Percentiles rank a stretch among this genome's conserved stretches.
These are phyloP conservation scores for Ataeniobius toweri DNA, from an alignment of 2,797 vertebrate species.

Conservation along the genomic window DNA sequence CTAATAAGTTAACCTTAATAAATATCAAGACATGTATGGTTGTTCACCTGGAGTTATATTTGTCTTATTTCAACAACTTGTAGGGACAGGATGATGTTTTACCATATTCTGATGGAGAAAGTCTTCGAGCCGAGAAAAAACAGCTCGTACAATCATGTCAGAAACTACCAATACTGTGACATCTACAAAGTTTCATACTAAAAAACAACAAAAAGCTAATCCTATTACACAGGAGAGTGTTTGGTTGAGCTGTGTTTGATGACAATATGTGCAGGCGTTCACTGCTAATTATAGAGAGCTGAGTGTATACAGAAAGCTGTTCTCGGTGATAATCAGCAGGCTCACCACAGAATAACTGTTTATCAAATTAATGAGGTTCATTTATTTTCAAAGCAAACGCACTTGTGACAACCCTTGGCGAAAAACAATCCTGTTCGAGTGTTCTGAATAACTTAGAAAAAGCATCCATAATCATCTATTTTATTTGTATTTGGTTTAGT, in stretches of 20 bases:
- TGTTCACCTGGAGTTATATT: neutral
- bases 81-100: neutral
- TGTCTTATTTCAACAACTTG: neutral
- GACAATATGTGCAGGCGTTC: constrained; percentile 6
- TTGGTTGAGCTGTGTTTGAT: constrained; percentile 2
- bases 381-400: neutral
- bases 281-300: constrained; percentile 16
- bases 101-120: neutral
- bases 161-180: too few relatives aligned
- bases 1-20: neutral
- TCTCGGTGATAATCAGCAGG: neutral
- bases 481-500: neutral
- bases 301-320: constrained; percentile 14
- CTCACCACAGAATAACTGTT: neutral
- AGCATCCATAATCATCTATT: neutral
- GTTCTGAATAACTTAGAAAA: neutral
- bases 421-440: neutral
- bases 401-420: neutral
- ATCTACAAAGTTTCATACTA: neutral
- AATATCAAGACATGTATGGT: neutral
- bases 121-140: neutral
- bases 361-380: constrained; percentile 8
- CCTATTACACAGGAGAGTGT: neutral
- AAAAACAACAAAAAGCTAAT: neutral
- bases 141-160: neutral